Conservation (phyloP, 2,797 vertebrate genomes). For the Smutsia gigantea region DNA sequence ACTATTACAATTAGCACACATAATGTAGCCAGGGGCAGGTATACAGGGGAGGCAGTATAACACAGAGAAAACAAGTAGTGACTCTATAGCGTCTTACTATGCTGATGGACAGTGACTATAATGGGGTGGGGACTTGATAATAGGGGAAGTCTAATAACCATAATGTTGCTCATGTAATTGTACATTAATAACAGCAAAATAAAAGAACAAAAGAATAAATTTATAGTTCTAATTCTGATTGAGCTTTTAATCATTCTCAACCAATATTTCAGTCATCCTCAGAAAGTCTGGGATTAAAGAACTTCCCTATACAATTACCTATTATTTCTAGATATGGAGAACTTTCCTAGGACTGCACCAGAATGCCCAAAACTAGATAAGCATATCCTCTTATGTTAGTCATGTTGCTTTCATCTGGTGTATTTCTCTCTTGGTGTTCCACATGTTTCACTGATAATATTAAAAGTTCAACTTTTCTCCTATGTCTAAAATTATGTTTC, state of each 20-base stretch:
- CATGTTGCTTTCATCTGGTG: too few species aligned
- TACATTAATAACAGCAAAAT: too few species aligned
- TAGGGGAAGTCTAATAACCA: too few species aligned
- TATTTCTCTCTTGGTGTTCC: neutral
- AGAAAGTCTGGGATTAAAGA: neutral
- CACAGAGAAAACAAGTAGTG: too few species aligned
- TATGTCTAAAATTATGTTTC: neutral
- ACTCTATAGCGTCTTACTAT: too few species aligned
- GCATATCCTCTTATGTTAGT: neutral
- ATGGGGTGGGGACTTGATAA: too few species aligned
- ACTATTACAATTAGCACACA: too few species aligned
- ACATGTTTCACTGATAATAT: neutral
- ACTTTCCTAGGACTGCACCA: neutral
- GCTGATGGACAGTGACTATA: too few species aligned
- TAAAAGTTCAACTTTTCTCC: neutral
- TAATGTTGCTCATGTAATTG: too few species aligned
- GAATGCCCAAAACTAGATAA: neutral
- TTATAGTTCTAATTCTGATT: neutral
- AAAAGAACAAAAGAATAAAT: too few species aligned
- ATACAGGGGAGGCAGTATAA: too few species aligned
- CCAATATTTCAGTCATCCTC: neutral
- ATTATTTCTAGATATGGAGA: neutral
- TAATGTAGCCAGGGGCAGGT: too few species aligned
- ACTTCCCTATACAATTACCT: neutral
- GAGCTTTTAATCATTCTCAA: neutral